phyloP scores from a whole-genome alignment of 2,113 vertebrate genomes.

The Upupa epops region DNA sequence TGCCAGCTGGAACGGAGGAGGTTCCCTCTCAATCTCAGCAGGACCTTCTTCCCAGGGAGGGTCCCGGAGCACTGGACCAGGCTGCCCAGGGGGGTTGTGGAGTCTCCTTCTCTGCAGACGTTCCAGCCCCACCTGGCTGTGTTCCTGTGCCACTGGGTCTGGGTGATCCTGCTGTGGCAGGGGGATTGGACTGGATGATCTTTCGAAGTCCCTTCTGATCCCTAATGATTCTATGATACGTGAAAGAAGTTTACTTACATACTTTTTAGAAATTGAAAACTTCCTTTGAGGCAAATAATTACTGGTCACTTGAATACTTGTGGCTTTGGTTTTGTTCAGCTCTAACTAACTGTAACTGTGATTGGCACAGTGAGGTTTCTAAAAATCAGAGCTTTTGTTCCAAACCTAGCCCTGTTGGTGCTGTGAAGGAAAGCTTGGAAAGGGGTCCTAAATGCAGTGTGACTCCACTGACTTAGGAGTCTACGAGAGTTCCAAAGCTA shows the following conservation, averaged over 20 bases:
- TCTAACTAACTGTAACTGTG: background rate
- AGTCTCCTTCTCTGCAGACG: too few relatives aligned
- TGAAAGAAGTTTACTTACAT: background rate
- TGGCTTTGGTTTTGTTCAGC: background rate
- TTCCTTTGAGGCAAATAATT: background rate
- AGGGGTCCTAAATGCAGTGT: background rate
- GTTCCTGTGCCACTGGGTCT: too few relatives aligned
- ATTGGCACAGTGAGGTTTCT: background rate
- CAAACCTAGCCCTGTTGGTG: background rate
- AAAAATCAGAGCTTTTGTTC: background rate
- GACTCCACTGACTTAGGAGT: background rate
- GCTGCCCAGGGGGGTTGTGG: too few relatives aligned
- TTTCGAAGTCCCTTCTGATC: too few relatives aligned
- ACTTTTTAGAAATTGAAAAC: background rate
- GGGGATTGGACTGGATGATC: too few relatives aligned
- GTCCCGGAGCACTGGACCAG: too few relatives aligned
- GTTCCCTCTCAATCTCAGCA: too few relatives aligned
- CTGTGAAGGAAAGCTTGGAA: background rate
- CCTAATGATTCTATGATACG: too few relatives aligned
- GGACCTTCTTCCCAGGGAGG: too few relatives aligned
- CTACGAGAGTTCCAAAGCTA: background rate
- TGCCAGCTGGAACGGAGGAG: too few relatives aligned
- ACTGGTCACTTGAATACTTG: background rate
- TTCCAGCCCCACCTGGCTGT: too few relatives aligned
- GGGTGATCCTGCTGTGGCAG: too few relatives aligned